Percentiles rank a stretch among this genome's conserved stretches.
Evolutionary conservation across 2,888 invertebrate species (phyloP).

Genomic region (Criorhina ranunculi): DNA sequence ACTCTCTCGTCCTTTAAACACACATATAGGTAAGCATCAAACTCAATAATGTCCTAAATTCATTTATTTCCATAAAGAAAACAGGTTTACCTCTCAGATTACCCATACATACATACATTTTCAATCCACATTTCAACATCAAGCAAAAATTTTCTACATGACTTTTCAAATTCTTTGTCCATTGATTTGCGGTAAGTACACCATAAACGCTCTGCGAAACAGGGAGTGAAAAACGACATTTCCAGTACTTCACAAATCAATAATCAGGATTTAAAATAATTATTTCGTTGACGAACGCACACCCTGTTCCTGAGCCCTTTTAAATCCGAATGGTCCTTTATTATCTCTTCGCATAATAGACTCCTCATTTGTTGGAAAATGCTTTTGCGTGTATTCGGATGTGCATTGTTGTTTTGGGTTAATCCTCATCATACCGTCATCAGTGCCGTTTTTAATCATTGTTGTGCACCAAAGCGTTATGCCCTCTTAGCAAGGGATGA

Average conservation of each 20-base stretch:
- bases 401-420: constrained; percentile 79
- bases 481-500: constrained; percentile 73
- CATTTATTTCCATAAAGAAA: constrained; percentile 28
- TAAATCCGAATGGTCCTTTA: constrained; percentile 84
- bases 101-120: constrained; percentile 13
- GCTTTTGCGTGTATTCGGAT: constrained; percentile 76
- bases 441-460: constrained; percentile 81
- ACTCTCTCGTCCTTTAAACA: not conserved
- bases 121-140: constrained; percentile 33
- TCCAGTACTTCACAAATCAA: constrained; percentile 67
- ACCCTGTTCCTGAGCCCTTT: constrained; percentile 81
- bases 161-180: constrained; percentile 61
- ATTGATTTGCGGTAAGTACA: constrained; percentile 67
- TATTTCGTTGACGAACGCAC: constrained; percentile 70
- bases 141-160: constrained; percentile 38
- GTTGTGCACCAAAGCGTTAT: constrained; percentile 73
- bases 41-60: constrained; percentile 13
- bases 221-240: constrained; percentile 53
- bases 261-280: constrained; percentile 72
- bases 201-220: constrained; percentile 43
- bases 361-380: constrained; percentile 78
- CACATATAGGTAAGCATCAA: constrained; percentile 1
- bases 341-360: constrained; percentile 85
- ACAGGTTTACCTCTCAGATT: constrained; percentile 48
- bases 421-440: constrained; percentile 84